phyloP scores from a whole-genome alignment of 2,888 invertebrate genomes.

The Morpho achilles region DNA sequence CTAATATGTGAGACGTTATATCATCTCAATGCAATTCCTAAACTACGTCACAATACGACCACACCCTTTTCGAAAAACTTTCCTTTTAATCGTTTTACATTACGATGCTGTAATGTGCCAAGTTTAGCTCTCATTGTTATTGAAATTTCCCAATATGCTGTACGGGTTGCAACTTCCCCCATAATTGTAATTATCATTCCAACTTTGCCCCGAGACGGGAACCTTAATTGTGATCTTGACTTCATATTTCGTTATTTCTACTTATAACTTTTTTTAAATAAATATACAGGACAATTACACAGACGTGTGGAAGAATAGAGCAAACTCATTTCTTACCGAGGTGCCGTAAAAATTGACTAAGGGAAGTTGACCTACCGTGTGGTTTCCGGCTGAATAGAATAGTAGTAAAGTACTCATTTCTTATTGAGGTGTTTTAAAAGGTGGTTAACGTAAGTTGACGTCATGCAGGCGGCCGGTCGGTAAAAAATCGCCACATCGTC shows the following conservation, averaged over 20 bases:
- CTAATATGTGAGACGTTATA: slow-evolving; percentile 19
- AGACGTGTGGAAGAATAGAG: background rate
- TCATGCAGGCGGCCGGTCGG: no score
- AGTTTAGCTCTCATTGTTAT: slow-evolving; percentile 54
- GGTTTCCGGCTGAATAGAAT: no score
- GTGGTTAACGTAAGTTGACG: no score
- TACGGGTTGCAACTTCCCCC: slow-evolving; percentile 8
- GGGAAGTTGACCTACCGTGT: no score
- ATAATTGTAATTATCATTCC: slow-evolving; percentile 11
- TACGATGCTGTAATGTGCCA: slow-evolving; percentile 64
- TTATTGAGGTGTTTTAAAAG: no score
- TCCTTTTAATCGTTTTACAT: slow-evolving; percentile 68
- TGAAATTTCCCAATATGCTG: slow-evolving; percentile 47
- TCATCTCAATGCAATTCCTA: slow-evolving; percentile 43
- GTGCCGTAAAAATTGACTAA: no score
- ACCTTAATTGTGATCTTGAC: slow-evolving; percentile 9
- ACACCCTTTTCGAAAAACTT: slow-evolving; percentile 71
- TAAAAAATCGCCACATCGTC: no score
- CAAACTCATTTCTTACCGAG: background rate
- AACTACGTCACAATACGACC: slow-evolving; percentile 33
- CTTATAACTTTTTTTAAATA: background rate
- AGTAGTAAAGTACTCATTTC: no score
- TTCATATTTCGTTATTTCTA: background rate
- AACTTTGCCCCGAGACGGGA: slow-evolving; percentile 7
- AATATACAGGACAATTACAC: background rate